These are phyloP conservation scores for Nephrocerus scutellatus DNA, from an alignment of 2,888 invertebrate genomes.

Conservation along the genomic window DNA sequence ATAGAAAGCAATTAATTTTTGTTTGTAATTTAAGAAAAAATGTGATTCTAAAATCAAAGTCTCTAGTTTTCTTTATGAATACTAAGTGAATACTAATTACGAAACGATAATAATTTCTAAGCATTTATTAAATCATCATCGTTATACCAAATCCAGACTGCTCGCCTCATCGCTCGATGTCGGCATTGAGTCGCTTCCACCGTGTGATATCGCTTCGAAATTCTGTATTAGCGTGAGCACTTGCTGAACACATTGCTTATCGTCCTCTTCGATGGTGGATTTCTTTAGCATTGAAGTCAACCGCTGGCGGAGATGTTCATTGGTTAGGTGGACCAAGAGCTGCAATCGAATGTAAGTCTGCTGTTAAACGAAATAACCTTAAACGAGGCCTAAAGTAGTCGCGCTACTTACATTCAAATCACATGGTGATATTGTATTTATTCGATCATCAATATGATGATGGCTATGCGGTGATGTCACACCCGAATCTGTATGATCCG, in stretches of 20 bases:
- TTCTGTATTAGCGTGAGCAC: slow-evolving; percentile 57
- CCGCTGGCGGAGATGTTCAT: slow-evolving; percentile 36
- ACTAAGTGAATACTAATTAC: too few relatives aligned
- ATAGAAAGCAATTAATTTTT: too few relatives aligned
- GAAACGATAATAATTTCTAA: too few relatives aligned
- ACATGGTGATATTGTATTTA: slow-evolving; percentile 27
- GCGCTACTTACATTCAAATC: slow-evolving; percentile 33
- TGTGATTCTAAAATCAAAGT: too few relatives aligned
- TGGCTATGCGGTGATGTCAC: slow-evolving; percentile 35
- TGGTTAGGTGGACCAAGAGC: slow-evolving; percentile 30
- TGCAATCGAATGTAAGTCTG: slow-evolving; percentile 10
- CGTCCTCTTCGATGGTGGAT: slow-evolving; percentile 47
- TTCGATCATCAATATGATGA: slow-evolving; percentile 29
- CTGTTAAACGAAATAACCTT: background rate
- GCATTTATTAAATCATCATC: too few relatives aligned
- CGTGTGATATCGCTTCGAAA: slow-evolving; percentile 50
- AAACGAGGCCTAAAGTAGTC: background rate
- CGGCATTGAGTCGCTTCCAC: slow-evolving; percentile 31
- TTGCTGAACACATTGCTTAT: slow-evolving; percentile 58
- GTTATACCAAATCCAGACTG: slow-evolving; percentile 49
- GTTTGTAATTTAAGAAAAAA: too few relatives aligned
- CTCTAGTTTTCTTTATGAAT: too few relatives aligned
- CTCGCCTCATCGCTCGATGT: slow-evolving; percentile 51
- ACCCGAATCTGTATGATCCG: slow-evolving; percentile 29
- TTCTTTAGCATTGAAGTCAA: slow-evolving; percentile 35